These are phyloP conservation scores for Eleutherodactylus coqui DNA, from an alignment of 2,797 vertebrate genomes.

Conservation along the genomic window DNA sequence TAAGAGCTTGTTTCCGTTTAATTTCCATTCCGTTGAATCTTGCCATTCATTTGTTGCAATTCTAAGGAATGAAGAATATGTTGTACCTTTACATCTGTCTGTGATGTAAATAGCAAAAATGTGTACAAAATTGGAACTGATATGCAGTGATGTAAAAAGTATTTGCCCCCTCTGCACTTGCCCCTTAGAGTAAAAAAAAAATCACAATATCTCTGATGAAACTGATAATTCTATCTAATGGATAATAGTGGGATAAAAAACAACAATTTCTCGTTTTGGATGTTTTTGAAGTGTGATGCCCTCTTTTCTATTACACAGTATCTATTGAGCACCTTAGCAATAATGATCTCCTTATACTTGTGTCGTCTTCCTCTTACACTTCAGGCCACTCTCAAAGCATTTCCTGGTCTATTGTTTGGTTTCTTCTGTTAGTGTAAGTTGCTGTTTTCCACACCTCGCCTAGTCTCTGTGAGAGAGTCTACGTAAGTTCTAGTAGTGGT, in stretches of 20 bases:
- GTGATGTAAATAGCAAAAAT: too few species aligned
- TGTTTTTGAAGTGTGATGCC: not conserved
- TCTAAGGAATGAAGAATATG: too few species aligned
- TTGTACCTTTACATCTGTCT: too few species aligned
- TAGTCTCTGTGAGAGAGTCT: not conserved
- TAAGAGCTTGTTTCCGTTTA: too few species aligned
- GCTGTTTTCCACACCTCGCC: not conserved
- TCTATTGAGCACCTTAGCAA: not conserved
- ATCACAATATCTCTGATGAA: too few species aligned
- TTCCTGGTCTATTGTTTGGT: slow-evolving; percentile 1
- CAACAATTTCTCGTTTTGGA: not conserved
- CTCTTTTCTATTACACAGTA: not conserved
- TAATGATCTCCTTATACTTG: not conserved
- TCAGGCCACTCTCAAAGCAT: not conserved
- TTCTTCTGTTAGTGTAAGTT: not conserved
- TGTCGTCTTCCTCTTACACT: slow-evolving; percentile 8
- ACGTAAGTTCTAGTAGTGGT: not conserved
- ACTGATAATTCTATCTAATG: too few species aligned
- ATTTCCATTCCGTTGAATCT: too few species aligned
- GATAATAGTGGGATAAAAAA: not conserved
- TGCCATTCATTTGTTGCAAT: too few species aligned
- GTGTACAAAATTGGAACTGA: too few species aligned
- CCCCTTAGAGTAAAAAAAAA: too few species aligned
- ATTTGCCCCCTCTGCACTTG: too few species aligned
- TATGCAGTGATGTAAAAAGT: too few species aligned